phyloP scores from a whole-genome alignment of 1,140 invertebrate genomes.

The Cataglyphis hispanica region DNA sequence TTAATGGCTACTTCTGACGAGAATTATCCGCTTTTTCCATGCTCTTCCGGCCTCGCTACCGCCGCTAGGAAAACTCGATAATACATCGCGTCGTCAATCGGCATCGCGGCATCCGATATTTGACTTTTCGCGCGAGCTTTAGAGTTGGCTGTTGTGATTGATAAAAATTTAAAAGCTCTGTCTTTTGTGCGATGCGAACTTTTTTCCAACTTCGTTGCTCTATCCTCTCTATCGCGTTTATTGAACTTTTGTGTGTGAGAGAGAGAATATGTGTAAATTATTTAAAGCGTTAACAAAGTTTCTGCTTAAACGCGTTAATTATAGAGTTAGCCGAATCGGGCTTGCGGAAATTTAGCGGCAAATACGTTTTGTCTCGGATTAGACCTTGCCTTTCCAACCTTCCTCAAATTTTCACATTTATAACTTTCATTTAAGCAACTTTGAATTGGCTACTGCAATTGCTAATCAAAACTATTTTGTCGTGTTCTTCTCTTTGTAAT shows the following conservation, averaged over 20 bases:
- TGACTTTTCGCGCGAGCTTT: neutral
- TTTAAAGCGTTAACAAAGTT: conserved; percentile 51
- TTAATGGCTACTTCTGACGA: conserved; percentile 81
- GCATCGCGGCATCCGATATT: neutral
- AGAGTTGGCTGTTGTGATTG: conserved; percentile 5
- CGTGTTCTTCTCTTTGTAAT: too few species aligned
- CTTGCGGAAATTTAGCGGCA: conserved; percentile 37
- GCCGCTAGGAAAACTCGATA: conserved; percentile 72
- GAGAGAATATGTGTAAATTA: conserved; percentile 43
- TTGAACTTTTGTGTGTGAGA: conserved; percentile 15
- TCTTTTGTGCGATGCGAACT: conserved; percentile 20
- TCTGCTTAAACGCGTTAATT: conserved; percentile 30
- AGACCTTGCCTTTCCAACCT: neutral
- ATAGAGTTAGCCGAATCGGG: conserved; percentile 34
- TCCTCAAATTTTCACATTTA: conserved; percentile 8
- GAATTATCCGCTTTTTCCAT: conserved; percentile 77
- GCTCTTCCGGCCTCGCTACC: neutral
- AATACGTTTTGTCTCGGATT: conserved; percentile 36
- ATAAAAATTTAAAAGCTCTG: conserved; percentile 47
- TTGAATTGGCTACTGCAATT: neutral
- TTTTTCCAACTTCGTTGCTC: conserved; percentile 31
- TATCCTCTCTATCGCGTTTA: conserved; percentile 24
- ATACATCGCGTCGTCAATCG: conserved; percentile 41
- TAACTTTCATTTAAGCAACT: neutral
- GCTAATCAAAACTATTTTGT: neutral